phyloP scores from a whole-genome alignment of 2,888 invertebrate species.

The Acrobasis repandana region DNA sequence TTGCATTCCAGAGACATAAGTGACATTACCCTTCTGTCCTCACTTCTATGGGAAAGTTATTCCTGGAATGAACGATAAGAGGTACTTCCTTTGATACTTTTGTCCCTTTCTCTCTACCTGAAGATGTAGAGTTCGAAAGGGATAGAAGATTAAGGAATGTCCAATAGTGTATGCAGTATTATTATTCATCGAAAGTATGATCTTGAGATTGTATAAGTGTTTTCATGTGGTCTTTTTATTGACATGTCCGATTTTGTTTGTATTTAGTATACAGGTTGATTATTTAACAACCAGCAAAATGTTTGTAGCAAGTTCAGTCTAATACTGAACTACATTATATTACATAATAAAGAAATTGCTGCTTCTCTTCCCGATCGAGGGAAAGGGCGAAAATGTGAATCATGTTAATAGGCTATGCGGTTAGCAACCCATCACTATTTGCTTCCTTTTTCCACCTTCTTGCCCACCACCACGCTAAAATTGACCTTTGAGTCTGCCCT shows the following conservation, averaged over 20 bases:
- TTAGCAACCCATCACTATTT: too few relatives aligned
- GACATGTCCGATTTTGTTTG: conserved; percentile 18
- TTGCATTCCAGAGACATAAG: conserved; percentile 60
- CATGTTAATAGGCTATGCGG: too few relatives aligned
- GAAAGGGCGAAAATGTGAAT: too few relatives aligned
- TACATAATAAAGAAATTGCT: too few relatives aligned
- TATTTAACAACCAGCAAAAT: too few relatives aligned
- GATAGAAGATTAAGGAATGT: conserved; percentile 62
- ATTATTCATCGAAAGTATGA: conserved; percentile 66
- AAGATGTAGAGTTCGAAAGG: conserved; percentile 31
- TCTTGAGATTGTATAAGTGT: conserved; percentile 38
- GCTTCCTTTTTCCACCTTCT: too few relatives aligned
- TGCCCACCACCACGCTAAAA: too few relatives aligned
- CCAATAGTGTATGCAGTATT: conserved; percentile 63
- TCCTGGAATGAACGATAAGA: conserved; percentile 76
- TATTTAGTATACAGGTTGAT: background rate
- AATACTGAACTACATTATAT: too few relatives aligned
- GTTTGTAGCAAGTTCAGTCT: too few relatives aligned
- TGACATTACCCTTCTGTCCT: conserved; percentile 49
- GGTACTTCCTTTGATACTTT: conserved; percentile 55
- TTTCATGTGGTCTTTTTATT: conserved; percentile 28
- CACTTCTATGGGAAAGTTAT: conserved; percentile 79
- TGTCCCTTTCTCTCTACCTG: conserved; percentile 43
- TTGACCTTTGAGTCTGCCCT: too few relatives aligned
- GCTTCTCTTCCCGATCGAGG: too few relatives aligned